Evolutionary conservation across 2,113 vertebrate genomes (phyloP).

Genomic region (Spermophilus dauricus): DNA sequence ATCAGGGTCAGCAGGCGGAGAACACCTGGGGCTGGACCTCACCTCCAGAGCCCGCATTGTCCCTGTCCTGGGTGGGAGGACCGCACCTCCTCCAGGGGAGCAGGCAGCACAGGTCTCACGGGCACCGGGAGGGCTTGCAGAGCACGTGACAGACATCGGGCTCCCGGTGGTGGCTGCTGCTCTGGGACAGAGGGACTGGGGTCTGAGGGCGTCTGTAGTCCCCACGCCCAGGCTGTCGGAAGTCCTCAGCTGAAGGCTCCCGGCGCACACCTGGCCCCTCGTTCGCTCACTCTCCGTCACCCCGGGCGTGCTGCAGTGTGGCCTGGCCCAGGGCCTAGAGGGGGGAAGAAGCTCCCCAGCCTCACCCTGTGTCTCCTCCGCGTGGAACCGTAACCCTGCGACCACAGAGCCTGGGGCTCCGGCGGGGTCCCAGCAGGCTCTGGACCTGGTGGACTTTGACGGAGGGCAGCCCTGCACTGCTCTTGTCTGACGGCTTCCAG

Average conservation of each 20-base stretch:
- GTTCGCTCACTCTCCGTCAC: too few species aligned
- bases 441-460: neutral
- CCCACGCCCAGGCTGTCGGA: neutral
- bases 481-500: neutral
- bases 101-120: too few species aligned
- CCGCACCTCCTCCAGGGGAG: too few species aligned
- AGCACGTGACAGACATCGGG: accelerated
- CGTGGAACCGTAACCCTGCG: accelerated
- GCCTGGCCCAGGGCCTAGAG: neutral
- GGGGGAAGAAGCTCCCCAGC: accelerated
- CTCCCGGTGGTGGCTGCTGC: accelerated
- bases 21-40: too few species aligned
- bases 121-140: too few species aligned
- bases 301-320: neutral
- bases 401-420: accelerated
- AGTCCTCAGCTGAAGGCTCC: neutral
- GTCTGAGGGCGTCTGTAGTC: accelerated
- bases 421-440: accelerated
- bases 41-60: too few species aligned
- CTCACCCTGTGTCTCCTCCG: neutral
- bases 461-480: accelerated
- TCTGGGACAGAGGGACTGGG: too few species aligned
- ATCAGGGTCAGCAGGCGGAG: neutral
- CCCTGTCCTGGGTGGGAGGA: too few species aligned
- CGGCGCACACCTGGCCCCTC: too few species aligned